Evolutionary conservation across 1,140 invertebrate genomes (phyloP).

Genomic region (Oncopodura yosiiana): DNA sequence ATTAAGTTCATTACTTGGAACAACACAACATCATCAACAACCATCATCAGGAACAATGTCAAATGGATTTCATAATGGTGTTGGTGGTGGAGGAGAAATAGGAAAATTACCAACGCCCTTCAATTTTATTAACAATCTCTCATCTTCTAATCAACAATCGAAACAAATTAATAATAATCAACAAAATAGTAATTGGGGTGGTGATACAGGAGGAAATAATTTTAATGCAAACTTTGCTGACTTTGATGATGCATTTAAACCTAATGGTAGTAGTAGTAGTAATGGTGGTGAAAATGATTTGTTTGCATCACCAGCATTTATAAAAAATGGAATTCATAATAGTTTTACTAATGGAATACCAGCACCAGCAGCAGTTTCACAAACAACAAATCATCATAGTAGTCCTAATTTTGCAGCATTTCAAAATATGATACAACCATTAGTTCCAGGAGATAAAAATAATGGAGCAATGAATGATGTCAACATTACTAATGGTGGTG

Average conservation of each 20-base stretch:
- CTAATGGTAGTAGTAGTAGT: slow-evolving; percentile 4
- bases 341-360: neutral
- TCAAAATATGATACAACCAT: slow-evolving; percentile 2
- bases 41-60: slow-evolving; percentile 1
- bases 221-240: slow-evolving; percentile 38
- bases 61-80: neutral
- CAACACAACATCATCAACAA: too few relatives aligned
- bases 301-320: neutral
- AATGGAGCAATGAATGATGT: neutral
- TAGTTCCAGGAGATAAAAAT: slow-evolving; percentile 5
- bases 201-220: slow-evolving; percentile 6
- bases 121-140: slow-evolving; percentile 32
- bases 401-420: slow-evolving; percentile 9
- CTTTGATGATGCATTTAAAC: slow-evolving; percentile 37
- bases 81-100: neutral
- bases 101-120: slow-evolving; percentile 18
- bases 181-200: slow-evolving; percentile 3
- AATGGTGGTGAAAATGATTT: slow-evolving; percentile 1
- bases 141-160: slow-evolving; percentile 7
- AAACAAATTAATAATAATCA: slow-evolving; percentile 9
- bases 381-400: too few relatives aligned
- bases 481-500: neutral
- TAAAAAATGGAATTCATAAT: neutral
- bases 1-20: slow-evolving; percentile 23
- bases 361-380: neutral